Evolutionary conservation across 2,888 invertebrate species (phyloP).

Genomic region (Trachelus iudaicus): DNA sequence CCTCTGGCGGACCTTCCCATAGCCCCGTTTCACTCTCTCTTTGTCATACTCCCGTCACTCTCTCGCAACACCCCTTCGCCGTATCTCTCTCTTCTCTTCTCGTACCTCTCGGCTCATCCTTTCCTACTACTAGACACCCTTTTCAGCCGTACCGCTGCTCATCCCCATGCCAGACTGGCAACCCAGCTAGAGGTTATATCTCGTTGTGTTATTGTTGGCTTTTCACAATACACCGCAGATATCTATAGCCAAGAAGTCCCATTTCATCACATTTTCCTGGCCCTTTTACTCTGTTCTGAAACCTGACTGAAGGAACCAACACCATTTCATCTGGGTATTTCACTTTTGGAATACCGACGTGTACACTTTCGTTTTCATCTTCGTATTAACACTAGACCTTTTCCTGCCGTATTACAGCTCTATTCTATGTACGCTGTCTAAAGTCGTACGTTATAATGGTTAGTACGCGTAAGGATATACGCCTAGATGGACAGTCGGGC

Average conservation of each 20-base stretch:
- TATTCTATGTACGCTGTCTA: neutral
- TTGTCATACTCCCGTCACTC: constrained; percentile 5
- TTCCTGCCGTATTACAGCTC: neutral
- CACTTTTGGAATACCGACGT: neutral
- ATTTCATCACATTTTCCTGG: constrained; percentile 38
- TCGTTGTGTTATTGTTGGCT: constrained; percentile 36
- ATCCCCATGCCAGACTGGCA: neutral
- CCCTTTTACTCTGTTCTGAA: constrained; percentile 21
- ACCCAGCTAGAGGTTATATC: constrained; percentile 8
- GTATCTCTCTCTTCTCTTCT: constrained; percentile 16
- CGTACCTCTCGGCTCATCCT: constrained; percentile 25
- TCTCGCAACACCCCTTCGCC: constrained; percentile 16
- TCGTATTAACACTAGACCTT: neutral
- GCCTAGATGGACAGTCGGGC: neutral
- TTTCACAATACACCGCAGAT: constrained; percentile 36
- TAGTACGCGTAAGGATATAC: neutral
- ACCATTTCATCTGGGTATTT: neutral
- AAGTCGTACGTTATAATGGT: neutral
- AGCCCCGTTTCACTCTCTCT: neutral
- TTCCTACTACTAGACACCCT: constrained; percentile 17
- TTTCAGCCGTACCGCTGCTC: neutral
- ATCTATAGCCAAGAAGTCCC: constrained; percentile 36
- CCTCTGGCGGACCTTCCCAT: neutral
- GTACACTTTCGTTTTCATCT: neutral
- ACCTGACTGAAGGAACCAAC: neutral